phyloP scores from a whole-genome alignment of 1,140 invertebrate genomes.

The Helicoverpa zea region DNA sequence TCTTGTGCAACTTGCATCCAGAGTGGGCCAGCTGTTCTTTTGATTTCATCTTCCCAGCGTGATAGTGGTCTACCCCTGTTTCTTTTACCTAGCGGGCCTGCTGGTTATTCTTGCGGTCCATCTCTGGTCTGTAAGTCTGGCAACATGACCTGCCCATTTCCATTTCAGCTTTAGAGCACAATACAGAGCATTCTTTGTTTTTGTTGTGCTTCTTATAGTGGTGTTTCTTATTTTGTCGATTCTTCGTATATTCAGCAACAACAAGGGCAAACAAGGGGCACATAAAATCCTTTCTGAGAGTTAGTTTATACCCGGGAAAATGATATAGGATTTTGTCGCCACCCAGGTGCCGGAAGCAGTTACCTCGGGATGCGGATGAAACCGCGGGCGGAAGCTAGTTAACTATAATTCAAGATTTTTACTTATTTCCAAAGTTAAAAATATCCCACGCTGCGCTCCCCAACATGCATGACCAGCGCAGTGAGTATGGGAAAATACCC shows the following conservation, averaged over 20 bases:
- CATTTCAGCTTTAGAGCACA: neutral
- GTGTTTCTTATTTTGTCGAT: neutral
- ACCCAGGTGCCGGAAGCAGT: too few relatives aligned
- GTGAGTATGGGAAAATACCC: too few relatives aligned
- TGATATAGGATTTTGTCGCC: too few relatives aligned
- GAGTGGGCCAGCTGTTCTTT: neutral
- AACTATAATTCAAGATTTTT: too few relatives aligned
- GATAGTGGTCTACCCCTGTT: neutral
- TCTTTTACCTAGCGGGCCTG: neutral
- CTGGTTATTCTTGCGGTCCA: neutral
- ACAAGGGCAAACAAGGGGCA: too few relatives aligned
- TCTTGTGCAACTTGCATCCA: neutral
- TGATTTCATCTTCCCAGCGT: neutral
- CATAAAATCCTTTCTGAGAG: too few relatives aligned
- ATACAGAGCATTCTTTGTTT: neutral
- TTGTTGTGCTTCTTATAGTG: neutral
- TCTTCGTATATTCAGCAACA: neutral
- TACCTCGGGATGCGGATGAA: too few relatives aligned
- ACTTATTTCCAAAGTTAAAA: too few relatives aligned
- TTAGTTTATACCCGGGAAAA: too few relatives aligned
- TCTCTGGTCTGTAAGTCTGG: neutral
- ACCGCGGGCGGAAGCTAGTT: too few relatives aligned
- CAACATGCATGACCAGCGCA: too few relatives aligned
- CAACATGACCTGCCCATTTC: neutral
- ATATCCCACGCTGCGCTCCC: too few relatives aligned